Percentiles rank a stretch among this genome's conserved stretches.
Evolutionary conservation across 2,888 invertebrate genomes (phyloP).

Genomic region (Drosophila anceps): DNA sequence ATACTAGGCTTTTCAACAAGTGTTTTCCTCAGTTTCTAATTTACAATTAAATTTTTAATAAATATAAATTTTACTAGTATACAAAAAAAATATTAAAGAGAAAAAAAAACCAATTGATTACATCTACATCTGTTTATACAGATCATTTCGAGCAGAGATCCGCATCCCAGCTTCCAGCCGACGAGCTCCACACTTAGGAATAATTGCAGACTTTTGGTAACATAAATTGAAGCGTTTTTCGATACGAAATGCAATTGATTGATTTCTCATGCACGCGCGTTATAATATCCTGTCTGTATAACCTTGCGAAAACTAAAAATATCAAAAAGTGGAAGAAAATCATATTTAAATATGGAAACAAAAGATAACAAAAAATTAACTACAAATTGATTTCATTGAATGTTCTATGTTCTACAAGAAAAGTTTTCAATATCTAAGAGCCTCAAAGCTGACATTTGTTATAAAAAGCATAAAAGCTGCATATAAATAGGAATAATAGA

Average conservation of each 20-base stretch:
- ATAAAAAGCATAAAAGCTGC: background rate
- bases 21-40: background rate
- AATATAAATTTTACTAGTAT: too few relatives aligned
- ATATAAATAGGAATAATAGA: background rate
- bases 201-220: background rate
- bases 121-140: slow-evolving; percentile 7
- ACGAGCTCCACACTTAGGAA: background rate
- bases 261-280: slow-evolving; percentile 1
- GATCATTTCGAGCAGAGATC: background rate
- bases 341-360: slow-evolving; percentile 6
- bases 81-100: background rate
- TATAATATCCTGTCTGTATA: slow-evolving; percentile 9
- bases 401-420: too few relatives aligned
- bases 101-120: background rate
- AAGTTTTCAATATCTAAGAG: too few relatives aligned
- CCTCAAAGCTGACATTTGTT: background rate
- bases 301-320: slow-evolving; percentile 16
- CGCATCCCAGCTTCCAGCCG: slow-evolving; percentile 10
- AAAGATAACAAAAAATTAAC: background rate
- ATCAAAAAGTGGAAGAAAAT: slow-evolving; percentile 8
- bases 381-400: background rate
- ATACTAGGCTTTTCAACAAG: too few relatives aligned
- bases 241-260: slow-evolving; percentile 6
- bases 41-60: background rate
- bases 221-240: slow-evolving; percentile 1